Evolutionary conservation across 1,140 invertebrate genomes (phyloP), one percentile per base, ranked within the genome.

Genomic region (Zaprionus vittiger): DNA sequence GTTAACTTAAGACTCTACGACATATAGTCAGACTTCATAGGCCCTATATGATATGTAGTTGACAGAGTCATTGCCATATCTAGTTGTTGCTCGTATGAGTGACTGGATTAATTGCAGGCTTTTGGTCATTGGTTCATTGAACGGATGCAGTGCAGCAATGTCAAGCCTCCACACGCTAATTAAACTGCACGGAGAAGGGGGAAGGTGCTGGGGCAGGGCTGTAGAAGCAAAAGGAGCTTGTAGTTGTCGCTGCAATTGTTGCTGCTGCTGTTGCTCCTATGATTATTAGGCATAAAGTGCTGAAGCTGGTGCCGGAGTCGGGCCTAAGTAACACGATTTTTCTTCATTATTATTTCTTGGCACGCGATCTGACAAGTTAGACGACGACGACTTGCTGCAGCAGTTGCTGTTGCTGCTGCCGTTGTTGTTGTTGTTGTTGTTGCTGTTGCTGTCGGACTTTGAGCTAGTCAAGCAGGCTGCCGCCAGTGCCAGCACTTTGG

Each of bases 301-400:
- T 90, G 84, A 74, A 56, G 44, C 64, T 79, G 74, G 52, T 70
- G 65, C 24, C 47, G 54, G 26, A 56, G 69, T 69, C 83, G 75
- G 70, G 73, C 68, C 84, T 83, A 81, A 83, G 78, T 81, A 87
- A 87, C 84, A 83, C 84, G 79, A 89, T 90, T 90, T 89, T 89
- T 80, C 85, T 77, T 89, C 77, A 89, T 85, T 84, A 90, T 90
- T 89, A 89, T 89, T 90, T 90, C 81, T 89, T 89, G 85, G 84
- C 84, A 89, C 84, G 84, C 84, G 84, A 89, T 89, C 85, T 89
- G 85, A 80, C 85, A 89, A 90, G 79, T 85, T 76, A 83, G 80
- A 82, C 80, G 69, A 77, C 79, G 80, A 63, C 37, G 31, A 34
- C 31, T 71, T 83, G 57, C 22, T 70, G 62, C 22, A 55, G 54